Evolutionary conservation across 2,113 vertebrate species (phyloP).

Genomic region (Phocoena phocoena): DNA sequence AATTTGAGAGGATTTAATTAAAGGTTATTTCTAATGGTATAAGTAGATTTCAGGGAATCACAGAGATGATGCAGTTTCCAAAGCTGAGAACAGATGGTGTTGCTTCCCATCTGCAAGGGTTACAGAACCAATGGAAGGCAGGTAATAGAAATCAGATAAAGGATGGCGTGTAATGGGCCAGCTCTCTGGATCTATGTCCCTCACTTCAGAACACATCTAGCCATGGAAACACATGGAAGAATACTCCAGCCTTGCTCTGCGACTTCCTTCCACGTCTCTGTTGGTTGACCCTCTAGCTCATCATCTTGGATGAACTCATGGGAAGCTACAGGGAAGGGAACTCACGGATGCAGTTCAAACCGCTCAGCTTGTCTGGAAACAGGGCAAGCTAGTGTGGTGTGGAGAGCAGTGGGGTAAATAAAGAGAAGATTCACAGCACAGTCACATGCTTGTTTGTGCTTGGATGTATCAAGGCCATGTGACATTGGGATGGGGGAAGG

Average conservation of each 20-base stretch:
- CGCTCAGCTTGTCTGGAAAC: not conserved
- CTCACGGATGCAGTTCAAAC: too few relatives aligned
- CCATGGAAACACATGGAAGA: fast-evolving
- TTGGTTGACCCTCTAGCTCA: not conserved
- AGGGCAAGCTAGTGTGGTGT: not conserved
- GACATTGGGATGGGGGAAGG: not conserved
- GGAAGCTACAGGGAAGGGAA: too few relatives aligned
- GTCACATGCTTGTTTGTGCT: not conserved
- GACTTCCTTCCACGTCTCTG: fast-evolving
- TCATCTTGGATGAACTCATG: not conserved
- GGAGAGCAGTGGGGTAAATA: fast-evolving
- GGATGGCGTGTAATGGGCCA: too few relatives aligned
- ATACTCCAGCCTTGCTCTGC: fast-evolving
- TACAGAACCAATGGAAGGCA: not conserved
- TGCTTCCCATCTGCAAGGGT: not conserved
- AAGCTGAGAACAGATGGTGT: not conserved
- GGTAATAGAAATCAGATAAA: not conserved
- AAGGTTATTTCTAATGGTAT: not conserved
- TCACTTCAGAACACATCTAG: not conserved
- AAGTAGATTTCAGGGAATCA: too few relatives aligned
- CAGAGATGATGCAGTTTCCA: not conserved
- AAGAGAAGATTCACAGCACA: not conserved
- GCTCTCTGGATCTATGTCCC: not conserved
- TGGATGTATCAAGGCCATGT: too few relatives aligned
- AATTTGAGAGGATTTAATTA: not conserved